phyloP scores from a whole-genome alignment of 2,797 vertebrate species.

The Novumbra hubbsi region DNA sequence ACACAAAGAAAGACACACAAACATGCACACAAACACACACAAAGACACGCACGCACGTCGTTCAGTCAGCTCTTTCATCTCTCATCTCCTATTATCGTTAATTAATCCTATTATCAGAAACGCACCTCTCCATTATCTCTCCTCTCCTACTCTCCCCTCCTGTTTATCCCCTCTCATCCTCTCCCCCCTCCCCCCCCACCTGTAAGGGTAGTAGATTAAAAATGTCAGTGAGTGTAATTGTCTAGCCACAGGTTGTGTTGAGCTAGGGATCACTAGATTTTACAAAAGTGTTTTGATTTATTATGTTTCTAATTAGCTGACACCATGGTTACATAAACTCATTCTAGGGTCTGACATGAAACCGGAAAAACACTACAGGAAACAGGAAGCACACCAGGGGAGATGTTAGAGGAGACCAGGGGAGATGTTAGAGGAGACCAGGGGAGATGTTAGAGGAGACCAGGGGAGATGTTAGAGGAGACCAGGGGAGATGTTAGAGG shows the following conservation, averaged over 20 bases:
- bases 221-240: constrained; percentile 21
- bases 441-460: constrained; percentile 11
- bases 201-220: constrained; percentile 38
- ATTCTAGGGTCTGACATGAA: no score
- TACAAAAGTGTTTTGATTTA: no score
- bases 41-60: neutral
- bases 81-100: constrained; percentile 9
- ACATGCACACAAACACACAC: constrained; percentile 15
- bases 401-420: constrained; percentile 4
- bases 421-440: neutral
- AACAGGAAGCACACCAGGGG: no score
- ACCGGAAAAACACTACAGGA: no score
- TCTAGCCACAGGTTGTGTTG: constrained; percentile 4
- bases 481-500: neutral
- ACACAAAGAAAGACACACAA: neutral
- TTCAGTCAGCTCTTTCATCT: neutral
- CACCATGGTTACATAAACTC: no score
- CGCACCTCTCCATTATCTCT: neutral
- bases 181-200: neutral
- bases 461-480: neutral
- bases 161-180: neutral
- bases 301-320: no score
- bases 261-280: no score
- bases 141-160: neutral
- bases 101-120: constrained; percentile 3